These are phyloP conservation scores for Augochlora pura DNA, from an alignment of 1,140 invertebrate species.

Conservation along the genomic window DNA sequence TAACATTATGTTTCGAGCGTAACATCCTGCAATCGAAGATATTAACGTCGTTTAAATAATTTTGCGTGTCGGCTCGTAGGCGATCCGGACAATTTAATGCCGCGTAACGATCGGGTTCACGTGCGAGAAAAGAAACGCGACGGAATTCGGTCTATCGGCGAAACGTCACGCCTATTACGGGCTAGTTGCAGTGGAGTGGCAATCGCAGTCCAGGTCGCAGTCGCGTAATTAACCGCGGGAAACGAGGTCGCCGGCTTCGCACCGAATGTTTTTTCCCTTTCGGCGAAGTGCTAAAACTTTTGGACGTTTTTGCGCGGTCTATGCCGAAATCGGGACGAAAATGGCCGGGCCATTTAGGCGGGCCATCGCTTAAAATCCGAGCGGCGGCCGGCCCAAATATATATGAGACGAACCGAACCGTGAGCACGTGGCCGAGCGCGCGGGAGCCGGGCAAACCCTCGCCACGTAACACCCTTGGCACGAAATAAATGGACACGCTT, in stretches of 20 bases:
- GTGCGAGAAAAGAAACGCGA: conserved; percentile 16
- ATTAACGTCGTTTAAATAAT: no score
- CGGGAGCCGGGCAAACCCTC: not conserved
- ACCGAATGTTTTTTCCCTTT: conserved; percentile 32
- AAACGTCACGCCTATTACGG: conserved; percentile 35
- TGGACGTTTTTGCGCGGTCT: conserved; percentile 14
- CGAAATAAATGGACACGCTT: conserved; percentile 25
- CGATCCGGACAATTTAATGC: no score
- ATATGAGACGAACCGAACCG: conserved; percentile 2
- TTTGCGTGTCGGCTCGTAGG: no score
- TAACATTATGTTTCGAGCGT: no score
- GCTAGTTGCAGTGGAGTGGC: no score
- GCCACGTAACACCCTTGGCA: conserved; percentile 5
- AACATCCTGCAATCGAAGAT: no score
- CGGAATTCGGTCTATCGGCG: conserved; percentile 39
- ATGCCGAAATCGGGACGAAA: conserved; percentile 36
- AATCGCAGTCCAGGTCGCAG: no score
- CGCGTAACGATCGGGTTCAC: no score
- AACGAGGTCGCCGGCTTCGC: conserved; percentile 40
- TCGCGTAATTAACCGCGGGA: conserved; percentile 42
- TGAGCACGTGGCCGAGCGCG: not conserved
- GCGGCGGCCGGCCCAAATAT: conserved; percentile 38
- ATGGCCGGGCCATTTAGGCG: conserved; percentile 5
- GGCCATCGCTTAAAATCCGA: conserved; percentile 20
- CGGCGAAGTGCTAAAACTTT: conserved; percentile 35